These are phyloP conservation scores for Cephus cinctus DNA, from an alignment of 1,140 invertebrate species.

Conservation along the genomic window DNA sequence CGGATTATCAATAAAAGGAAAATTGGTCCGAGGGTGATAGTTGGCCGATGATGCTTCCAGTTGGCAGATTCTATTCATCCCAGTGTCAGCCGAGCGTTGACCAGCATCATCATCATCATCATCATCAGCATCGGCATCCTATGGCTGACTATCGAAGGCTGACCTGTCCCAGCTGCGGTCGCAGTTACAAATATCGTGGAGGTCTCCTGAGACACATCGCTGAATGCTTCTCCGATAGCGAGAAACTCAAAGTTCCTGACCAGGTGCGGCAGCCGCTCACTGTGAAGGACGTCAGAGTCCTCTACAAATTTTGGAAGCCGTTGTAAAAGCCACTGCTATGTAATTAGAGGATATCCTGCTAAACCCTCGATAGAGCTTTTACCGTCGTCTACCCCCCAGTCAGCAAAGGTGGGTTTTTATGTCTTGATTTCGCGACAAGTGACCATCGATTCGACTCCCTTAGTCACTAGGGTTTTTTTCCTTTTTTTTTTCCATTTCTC, in stretches of 20 bases:
- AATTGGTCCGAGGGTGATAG: conserved; percentile 24
- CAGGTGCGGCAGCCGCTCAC: conserved; percentile 21
- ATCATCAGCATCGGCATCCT: conserved; percentile 22
- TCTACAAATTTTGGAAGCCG: conserved; percentile 45
- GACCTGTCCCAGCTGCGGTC: conserved; percentile 45
- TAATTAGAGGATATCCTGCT: no score
- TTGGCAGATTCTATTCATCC: conserved; percentile 26
- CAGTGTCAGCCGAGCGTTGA: conserved; percentile 27
- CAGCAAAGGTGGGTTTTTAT: conserved; percentile 26
- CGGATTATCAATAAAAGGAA: no score
- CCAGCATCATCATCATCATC: conserved; percentile 1
- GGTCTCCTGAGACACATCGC: conserved; percentile 46
- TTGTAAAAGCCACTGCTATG: conserved; percentile 24
- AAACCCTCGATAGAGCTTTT: no score
- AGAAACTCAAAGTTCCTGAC: conserved; percentile 33
- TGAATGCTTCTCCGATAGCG: conserved; percentile 41
- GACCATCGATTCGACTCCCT: background rate
- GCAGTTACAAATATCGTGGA: conserved; percentile 49
- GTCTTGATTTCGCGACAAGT: conserved; percentile 18
- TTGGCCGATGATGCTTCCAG: conserved; percentile 44
- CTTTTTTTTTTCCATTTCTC: conserved; percentile 11
- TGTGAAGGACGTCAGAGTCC: conserved; percentile 36
- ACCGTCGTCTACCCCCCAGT: conserved; percentile 20
- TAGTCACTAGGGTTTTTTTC: background rate
- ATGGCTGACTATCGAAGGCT: conserved; percentile 45